Base-by-base conservation (phyloP, 2,113 vertebrate species). In the Benitochromis conjunctus region DNA sequence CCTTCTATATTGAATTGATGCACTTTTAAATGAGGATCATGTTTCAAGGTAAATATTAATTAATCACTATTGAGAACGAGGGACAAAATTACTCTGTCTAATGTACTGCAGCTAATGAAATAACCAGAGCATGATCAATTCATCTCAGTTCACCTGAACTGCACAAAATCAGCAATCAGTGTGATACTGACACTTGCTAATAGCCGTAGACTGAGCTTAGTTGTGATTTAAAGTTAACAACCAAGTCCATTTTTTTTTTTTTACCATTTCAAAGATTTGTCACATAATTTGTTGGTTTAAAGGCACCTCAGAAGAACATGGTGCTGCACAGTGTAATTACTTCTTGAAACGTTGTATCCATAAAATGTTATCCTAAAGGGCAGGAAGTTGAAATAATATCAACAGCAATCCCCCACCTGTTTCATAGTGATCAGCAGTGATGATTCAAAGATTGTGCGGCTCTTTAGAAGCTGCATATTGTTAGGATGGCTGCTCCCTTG, bases 31-130 rank as follows among this genome's bases (percentile, higher is more conserved):
- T 14, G 56, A 55, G 24, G 66, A 12, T 19, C 48, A 26, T 79
- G 80, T 81, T 81, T 87, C 66, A 43, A 1, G 76, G 57, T 64
- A 82, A 88, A 83, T 6, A 18, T 3, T 9, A n/a, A 85, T 92
- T 86, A 89, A 91, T 93, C 82, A 86, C 36, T 66, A 41, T 53
- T 57, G 38, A 86, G 53, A 89, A 86, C 18, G 19, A 86, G 81
- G 7, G 64, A 29, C 16, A 80, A 82, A 81, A 86, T 88, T 26
- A 41, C 12, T 14, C 6, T 53, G 66, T 58, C 53, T 84, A 93
- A 91, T 91, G 71, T 64, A 57, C 55, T 91, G 91, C 71, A 56
- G 60, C 76, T 91, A 92, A 94, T 91, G 79, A 88, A 92, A 87
- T 84, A 82, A 79, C 31, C 62, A 64, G 38, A 91, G 53, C 11